Conservation (phyloP, 2,797 vertebrate genomes). For the Rallus crepitans region DNA sequence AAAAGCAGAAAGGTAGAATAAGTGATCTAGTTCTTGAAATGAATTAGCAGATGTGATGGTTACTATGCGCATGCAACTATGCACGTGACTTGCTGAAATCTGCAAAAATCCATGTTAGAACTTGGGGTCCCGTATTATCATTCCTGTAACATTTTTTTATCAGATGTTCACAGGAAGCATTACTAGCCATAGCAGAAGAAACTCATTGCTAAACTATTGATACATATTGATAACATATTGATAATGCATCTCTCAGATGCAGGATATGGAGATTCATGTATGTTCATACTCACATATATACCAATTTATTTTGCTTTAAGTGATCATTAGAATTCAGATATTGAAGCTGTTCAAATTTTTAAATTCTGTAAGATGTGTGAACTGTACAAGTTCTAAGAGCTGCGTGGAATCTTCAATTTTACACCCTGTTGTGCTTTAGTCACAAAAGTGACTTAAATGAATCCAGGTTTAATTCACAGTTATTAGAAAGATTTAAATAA, state of each 20-base stretch:
- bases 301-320: background rate
- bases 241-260: background rate
- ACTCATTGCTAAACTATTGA: background rate
- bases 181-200: background rate
- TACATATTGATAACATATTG: too few relatives aligned
- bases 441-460: background rate
- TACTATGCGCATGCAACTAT: background rate
- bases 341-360: background rate
- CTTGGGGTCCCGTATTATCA: background rate
- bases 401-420: background rate
- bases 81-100: background rate
- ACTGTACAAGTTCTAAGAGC: background rate
- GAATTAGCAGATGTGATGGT: background rate
- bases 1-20: background rate
- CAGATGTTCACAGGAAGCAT: background rate
- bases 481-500: background rate
- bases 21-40: background rate
- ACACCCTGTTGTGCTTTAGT: background rate
- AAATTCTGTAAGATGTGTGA: background rate
- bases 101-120: background rate
- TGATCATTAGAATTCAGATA: background rate
- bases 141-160: background rate
- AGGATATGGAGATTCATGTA: background rate
- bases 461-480: background rate
- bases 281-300: fast-evolving